Percentiles rank a stretch among this genome's conserved stretches.
These are phyloP conservation scores for Petrolisthes cinctipes DNA, from an alignment of 2,888 invertebrate species.

Conservation along the genomic window DNA sequence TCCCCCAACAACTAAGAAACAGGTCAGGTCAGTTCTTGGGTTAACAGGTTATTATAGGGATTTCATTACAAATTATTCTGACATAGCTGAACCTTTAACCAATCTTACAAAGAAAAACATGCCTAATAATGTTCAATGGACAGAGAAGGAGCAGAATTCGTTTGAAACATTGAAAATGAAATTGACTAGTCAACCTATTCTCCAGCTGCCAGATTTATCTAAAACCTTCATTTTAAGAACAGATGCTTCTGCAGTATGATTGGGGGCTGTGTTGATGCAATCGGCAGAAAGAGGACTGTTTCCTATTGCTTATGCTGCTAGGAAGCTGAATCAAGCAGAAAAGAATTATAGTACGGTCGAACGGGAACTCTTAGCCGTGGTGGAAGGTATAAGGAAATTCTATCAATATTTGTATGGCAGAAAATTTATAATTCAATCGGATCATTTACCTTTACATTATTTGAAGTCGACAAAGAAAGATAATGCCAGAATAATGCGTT, in stretches of 20 bases:
- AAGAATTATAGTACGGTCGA: background rate
- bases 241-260: background rate
- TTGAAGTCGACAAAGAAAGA: background rate
- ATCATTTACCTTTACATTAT: background rate
- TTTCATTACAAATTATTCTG: slow-evolving; percentile 7
- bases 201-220: background rate
- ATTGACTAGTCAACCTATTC: slow-evolving; percentile 5
- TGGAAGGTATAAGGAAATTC: background rate
- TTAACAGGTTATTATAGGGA: slow-evolving; percentile 22
- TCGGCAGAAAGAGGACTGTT: background rate
- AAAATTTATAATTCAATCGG: background rate
- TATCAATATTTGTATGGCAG: background rate
- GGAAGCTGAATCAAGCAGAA: background rate
- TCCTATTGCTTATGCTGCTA: background rate
- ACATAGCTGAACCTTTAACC: background rate
- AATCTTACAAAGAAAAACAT: slow-evolving; percentile 6
- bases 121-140: slow-evolving; percentile 9
- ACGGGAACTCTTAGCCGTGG: background rate
- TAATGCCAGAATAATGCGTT: background rate
- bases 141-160: background rate
- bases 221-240: slow-evolving; percentile 12
- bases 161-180: background rate
- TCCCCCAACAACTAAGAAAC: slow-evolving; percentile 22
- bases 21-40: slow-evolving; percentile 7
- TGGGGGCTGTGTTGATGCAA: slow-evolving; percentile 16